These are phyloP conservation scores for Trinorchestia longiramus DNA, from an alignment of 1,140 invertebrate genomes.

Conservation along the genomic window DNA sequence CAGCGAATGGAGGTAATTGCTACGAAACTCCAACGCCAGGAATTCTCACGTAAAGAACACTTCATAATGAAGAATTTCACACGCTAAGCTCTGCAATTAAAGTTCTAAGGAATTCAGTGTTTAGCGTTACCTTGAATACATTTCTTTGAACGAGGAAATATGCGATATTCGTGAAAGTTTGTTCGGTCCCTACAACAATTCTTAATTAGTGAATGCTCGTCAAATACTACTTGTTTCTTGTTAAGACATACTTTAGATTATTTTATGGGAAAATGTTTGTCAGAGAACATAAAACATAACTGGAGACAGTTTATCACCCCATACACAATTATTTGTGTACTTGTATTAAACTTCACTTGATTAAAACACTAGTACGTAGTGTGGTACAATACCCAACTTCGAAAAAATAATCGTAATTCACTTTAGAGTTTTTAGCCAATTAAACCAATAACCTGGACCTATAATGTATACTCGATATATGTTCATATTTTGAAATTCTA, in stretches of 20 bases:
- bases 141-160: neutral
- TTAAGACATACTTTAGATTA: neutral
- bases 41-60: constrained; percentile 8
- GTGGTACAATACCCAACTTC: no score
- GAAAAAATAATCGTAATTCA: no score
- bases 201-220: neutral
- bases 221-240: neutral
- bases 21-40: neutral
- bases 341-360: no score
- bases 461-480: neutral
- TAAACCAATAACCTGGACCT: neutral
- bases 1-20: neutral
- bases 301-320: neutral
- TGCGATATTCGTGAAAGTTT: neutral
- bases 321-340: no score
- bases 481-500: neutral
- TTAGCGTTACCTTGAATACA: neutral
- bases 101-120: neutral
- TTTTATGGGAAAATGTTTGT: neutral
- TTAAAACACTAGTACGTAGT: no score
- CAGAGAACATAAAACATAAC: neutral
- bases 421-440: no score
- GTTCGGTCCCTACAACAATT: neutral
- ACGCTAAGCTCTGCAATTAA: neutral
- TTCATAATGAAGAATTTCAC: constrained; percentile 2